A percentile compares a stretch with the other conserved stretches of the same genome.
Evolutionary conservation across 2,797 vertebrate genomes (phyloP).

Genomic region (Hybognathus amarus): DNA sequence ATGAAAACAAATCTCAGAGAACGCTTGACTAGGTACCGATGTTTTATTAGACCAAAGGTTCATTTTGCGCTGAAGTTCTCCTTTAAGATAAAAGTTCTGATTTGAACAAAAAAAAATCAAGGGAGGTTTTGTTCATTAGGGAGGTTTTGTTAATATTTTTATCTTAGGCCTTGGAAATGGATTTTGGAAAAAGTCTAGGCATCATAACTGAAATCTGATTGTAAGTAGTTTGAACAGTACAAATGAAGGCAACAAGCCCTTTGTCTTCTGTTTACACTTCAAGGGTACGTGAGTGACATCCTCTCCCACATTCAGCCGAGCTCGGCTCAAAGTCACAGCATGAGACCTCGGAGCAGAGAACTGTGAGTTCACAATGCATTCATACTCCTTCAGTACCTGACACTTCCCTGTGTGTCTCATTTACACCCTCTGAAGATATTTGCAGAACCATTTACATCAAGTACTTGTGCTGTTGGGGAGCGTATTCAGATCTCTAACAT

Average conservation of each 20-base stretch:
- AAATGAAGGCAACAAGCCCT: not conserved
- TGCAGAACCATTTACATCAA: slow-evolving; percentile 20
- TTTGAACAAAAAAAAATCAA: not conserved
- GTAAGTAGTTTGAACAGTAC: not conserved
- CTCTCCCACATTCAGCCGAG: not conserved
- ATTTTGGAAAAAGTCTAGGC: not conserved
- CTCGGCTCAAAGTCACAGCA: not conserved
- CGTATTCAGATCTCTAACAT: slow-evolving; percentile 19
- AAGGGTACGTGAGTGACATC: not conserved
- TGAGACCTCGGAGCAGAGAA: slow-evolving; percentile 10
- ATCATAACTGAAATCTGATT: not conserved
- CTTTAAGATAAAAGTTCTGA: not conserved
- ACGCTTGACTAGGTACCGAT: too few relatives aligned
- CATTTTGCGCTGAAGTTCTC: too few relatives aligned
- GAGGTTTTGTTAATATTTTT: not conserved
- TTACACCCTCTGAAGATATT: slow-evolving; percentile 37
- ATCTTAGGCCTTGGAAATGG: not conserved
- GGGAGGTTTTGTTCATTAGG: not conserved
- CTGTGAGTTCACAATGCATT: slow-evolving; percentile 36
- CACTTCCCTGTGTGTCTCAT: slow-evolving; percentile 26
- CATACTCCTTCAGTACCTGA: slow-evolving; percentile 11
- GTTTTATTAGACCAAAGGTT: too few relatives aligned
- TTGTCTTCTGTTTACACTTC: slow-evolving; percentile 14
- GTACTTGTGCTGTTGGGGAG: not conserved
- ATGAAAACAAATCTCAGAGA: too few relatives aligned